phyloP scores from a whole-genome alignment of 92 coral and sea anemone genomes.

The Micromussa lordhowensis region DNA sequence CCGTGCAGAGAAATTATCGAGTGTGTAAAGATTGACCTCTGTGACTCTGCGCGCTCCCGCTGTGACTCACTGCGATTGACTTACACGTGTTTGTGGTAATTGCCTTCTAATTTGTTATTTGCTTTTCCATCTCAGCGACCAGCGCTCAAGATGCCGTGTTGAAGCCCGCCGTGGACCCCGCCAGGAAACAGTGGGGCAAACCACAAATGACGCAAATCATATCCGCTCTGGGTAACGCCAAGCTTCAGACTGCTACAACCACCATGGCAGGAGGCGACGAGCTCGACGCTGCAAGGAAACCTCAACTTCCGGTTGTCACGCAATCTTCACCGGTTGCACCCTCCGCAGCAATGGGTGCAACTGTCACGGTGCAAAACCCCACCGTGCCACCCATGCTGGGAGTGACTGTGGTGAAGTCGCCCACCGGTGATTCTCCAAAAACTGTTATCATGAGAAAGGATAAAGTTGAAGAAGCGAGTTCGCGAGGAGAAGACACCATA shows the following conservation, averaged over 20 bases:
- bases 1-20: too few species aligned
- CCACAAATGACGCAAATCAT: conserved; percentile 88
- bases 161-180: conserved; percentile 76
- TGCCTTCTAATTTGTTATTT: background rate
- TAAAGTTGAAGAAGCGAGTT: background rate
- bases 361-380: conserved; percentile 76
- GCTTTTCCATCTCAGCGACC: conserved; percentile 65
- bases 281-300: conserved; percentile 60
- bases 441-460: conserved; percentile 69
- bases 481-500: conserved; percentile 19
- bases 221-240: conserved; percentile 84
- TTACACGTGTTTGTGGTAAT: background rate
- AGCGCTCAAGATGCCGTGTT: conserved; percentile 83
- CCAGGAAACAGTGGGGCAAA: conserved; percentile 91
- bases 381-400: conserved; percentile 43
- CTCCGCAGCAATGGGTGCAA: conserved; percentile 79
- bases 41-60: too few species aligned
- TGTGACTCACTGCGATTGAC: background rate
- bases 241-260: conserved; percentile 90
- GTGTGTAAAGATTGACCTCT: too few species aligned
- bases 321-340: conserved; percentile 30
- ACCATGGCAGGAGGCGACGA: conserved; percentile 63
- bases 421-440: conserved; percentile 66
- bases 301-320: conserved; percentile 33
- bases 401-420: conserved; percentile 81